These are phyloP conservation scores for Erythrolamprus reginae DNA, from an alignment of 2,113 vertebrate genomes.

Conservation along the genomic window DNA sequence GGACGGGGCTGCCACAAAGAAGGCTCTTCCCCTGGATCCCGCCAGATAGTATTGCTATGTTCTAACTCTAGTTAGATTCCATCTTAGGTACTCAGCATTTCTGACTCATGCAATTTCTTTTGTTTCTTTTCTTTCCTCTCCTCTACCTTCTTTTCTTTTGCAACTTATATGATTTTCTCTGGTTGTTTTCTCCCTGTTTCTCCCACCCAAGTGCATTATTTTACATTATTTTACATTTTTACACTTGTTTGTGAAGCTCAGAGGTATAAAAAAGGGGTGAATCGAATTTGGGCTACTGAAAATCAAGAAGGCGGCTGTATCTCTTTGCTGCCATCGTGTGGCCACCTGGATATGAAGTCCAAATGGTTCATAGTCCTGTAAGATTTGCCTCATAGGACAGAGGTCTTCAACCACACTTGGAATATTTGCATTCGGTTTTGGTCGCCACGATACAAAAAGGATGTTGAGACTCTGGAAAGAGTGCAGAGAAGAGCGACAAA, in stretches of 20 bases:
- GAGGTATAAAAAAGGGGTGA: no score
- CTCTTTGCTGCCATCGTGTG: not conserved
- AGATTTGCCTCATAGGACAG: not conserved
- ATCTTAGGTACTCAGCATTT: not conserved
- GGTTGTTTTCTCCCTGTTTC: not conserved
- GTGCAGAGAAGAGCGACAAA: no score
- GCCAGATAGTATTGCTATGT: no score
- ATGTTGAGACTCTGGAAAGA: no score
- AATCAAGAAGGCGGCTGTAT: not conserved
- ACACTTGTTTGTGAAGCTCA: no score
- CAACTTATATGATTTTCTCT: not conserved
- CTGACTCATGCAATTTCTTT: not conserved
- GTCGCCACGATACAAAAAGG: no score
- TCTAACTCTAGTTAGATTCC: not conserved
- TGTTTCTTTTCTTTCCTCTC: not conserved
- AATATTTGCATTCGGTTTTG: no score
- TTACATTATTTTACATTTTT: no score
- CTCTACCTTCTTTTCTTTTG: not conserved
- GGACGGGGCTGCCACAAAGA: no score
- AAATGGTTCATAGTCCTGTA: not conserved
- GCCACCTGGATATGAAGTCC: not conserved
- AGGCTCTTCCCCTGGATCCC: no score
- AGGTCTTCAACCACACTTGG: no score
- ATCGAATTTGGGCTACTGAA: not conserved
- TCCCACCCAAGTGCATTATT: no score